Base-by-base conservation (phyloP, 2,888 invertebrate species). In the Timema cristinae region DNA sequence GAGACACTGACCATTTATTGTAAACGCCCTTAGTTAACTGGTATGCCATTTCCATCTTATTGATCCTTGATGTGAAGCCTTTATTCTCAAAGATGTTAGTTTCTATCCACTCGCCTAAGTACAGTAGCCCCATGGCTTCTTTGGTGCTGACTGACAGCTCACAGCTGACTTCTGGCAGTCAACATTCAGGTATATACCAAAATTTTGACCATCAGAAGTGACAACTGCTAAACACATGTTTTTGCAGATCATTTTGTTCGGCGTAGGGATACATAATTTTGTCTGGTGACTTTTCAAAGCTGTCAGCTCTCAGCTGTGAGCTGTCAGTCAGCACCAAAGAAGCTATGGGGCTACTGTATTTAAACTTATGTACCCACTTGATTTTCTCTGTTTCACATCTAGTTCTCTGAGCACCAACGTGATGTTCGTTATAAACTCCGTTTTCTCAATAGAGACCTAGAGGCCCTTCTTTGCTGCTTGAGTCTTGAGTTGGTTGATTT, bases 11-110 rank as follows among this genome's bases (percentile, higher is more conserved):
- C 2, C 1, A 16, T 13, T 7, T 68, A 1, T 16, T 63, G 47
- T 7, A 63, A 48, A 2, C 13, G n/a, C 9, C 13, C 6, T 68
- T 67, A n/a, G 16, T 52, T 68, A 68, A 10, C 9, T 68, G 68
- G 16, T 68, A 54, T 54, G 51, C 50, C 32, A 13, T 68, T 52
- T 68, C 68, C 68, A 68, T 49, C 50, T 67, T 67, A 1, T 7
- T 67, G 15, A 50, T 50, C 5, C 15, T 7, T 59, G 59, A 59
- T 67, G 15, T 50, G 11, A 67, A 50, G 67, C 0, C 11, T 67
- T 67, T 54, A 32, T 68, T 68, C 68, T 68, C 32, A 6, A 32
- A 68, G 5, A 10, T 52, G 5, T 68, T 68, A 54, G 54, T 0
- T 7, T 7, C 5, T 68, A 68, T 52, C 68, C 54, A 52, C 54